These are phyloP conservation scores for Prenolepis imparis DNA, from an alignment of 2,888 invertebrate species.

Conservation along the genomic window DNA sequence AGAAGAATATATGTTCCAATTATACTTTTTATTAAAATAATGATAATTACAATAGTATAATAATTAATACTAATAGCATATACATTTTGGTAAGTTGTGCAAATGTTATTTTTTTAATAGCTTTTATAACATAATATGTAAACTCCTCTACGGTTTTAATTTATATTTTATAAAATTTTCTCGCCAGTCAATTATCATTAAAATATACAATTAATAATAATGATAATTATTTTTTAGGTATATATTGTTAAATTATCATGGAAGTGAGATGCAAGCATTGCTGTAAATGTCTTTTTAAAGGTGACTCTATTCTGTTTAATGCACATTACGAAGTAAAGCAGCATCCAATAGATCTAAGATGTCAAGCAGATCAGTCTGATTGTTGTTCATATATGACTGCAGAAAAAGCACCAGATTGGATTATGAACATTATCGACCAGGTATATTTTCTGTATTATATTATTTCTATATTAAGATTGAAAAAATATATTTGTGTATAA, in stretches of 20 bases:
- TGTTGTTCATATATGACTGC: conserved; percentile 62
- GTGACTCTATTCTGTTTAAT: conserved; percentile 56
- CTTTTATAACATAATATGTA: neutral
- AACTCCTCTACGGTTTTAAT: conserved; percentile 2
- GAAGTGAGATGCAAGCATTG: conserved; percentile 70
- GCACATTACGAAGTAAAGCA: conserved; percentile 62
- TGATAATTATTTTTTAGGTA: conserved; percentile 10
- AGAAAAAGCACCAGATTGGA: conserved; percentile 70
- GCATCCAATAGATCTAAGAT: conserved; percentile 45
- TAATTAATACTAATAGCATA: neutral
- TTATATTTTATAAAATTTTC: conserved; percentile 18
- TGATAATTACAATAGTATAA: neutral
- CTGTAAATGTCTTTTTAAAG: conserved; percentile 62
- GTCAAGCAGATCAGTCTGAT: conserved; percentile 52
- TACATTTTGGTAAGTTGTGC: neutral
- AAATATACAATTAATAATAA: neutral
- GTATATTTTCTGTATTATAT: conserved; percentile 54
- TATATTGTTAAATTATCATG: conserved; percentile 37
- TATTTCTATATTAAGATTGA: conserved; percentile 15
- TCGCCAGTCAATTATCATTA: neutral
- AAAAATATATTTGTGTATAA: conserved; percentile 3
- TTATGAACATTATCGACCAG: conserved; percentile 61
- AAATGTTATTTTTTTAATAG: neutral
- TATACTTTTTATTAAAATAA: conserved; percentile 23
- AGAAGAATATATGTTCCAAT: neutral